A percentile compares a stretch with the other conserved stretches of the same genome.
Evolutionary conservation across 2,113 vertebrate species (phyloP).

Genomic region (Numida meleagris): DNA sequence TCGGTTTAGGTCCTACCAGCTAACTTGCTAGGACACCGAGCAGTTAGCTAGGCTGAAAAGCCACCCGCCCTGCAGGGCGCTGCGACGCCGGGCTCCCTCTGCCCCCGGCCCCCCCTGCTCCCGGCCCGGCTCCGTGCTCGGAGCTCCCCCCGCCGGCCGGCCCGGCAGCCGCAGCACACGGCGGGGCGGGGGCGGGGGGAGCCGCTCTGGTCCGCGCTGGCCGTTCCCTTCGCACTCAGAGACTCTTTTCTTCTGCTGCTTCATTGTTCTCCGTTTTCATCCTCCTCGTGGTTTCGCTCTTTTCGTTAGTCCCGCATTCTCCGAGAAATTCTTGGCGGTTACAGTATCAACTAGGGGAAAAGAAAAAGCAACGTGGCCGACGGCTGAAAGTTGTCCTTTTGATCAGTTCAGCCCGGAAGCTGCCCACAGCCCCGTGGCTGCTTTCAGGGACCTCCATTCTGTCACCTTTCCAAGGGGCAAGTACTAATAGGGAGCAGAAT

Average conservation of each 20-base stretch:
- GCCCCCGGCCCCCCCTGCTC: not conserved
- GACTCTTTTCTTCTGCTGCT: not conserved
- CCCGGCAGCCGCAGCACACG: not conserved
- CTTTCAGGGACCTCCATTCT: not conserved
- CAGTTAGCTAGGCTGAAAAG: fast-evolving
- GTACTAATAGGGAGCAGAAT: not conserved
- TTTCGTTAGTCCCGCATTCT: not conserved
- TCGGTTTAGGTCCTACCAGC: not conserved
- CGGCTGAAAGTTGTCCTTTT: conserved; percentile 21
- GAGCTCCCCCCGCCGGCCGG: conserved; percentile 48
- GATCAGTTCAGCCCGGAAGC: conserved; percentile 5
- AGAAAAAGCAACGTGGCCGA: not conserved
- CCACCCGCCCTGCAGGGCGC: not conserved
- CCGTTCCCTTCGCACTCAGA: not conserved
- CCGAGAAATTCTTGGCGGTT: not conserved
- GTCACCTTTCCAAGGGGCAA: conserved; percentile 31
- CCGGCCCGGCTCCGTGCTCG: not conserved
- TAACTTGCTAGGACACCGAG: not conserved
- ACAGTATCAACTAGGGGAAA: not conserved
- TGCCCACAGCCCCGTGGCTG: not conserved
- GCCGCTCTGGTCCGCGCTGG: no score
- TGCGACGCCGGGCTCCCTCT: not conserved
- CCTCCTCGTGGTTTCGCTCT: not conserved
- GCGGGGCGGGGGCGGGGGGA: not conserved
- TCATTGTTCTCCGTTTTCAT: not conserved